phyloP scores from a whole-genome alignment of 2,113 vertebrate genomes.

The Origma solitaria region DNA sequence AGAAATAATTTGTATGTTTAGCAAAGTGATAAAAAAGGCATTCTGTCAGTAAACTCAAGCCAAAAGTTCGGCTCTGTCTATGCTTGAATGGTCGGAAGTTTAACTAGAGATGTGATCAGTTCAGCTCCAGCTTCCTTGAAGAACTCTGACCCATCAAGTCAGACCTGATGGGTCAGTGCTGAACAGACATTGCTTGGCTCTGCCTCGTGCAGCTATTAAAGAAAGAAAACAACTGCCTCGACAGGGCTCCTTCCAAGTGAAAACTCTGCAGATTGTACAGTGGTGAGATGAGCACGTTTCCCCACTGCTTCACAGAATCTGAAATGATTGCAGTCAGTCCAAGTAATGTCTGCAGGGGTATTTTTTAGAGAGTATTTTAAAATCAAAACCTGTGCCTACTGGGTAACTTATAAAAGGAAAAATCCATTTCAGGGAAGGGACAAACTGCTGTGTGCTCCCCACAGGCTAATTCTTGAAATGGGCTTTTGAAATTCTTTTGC shows the following conservation, averaged over 20 bases:
- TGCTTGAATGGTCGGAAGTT: neutral
- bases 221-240: neutral
- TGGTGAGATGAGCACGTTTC: neutral
- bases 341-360: neutral
- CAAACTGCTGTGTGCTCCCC: conserved; percentile 8
- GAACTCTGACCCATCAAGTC: neutral
- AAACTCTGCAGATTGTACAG: neutral
- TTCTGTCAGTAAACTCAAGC: neutral
- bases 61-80: neutral
- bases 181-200: neutral
- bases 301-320: neutral
- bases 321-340: conserved; percentile 1
- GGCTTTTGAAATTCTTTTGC: conserved; percentile 15
- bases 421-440: neutral
- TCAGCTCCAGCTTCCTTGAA: neutral
- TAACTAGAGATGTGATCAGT: neutral
- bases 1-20: neutral
- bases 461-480: conserved; percentile 32
- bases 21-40: neutral
- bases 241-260: neutral
- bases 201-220: neutral
- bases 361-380: conserved; percentile 16
- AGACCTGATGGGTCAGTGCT: neutral
- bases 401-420: conserved; percentile 20
- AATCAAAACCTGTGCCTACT: conserved; percentile 7